Conservation (phyloP, 2,888 invertebrate species). For the Cryptus viduatorius region DNA sequence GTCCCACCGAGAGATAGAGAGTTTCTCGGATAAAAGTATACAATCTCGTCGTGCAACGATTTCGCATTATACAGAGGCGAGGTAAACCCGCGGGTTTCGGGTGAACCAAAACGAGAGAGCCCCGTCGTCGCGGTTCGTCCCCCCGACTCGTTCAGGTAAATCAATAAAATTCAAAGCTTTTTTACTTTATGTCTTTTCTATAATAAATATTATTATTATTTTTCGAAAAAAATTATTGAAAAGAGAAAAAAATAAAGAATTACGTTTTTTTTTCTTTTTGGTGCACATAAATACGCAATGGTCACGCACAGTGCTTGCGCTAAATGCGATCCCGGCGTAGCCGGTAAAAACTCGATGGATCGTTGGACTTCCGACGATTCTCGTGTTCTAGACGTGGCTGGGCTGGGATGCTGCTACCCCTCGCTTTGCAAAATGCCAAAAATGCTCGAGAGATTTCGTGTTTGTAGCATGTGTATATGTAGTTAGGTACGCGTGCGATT, state of each 20-base stretch:
- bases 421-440: constrained; percentile 27
- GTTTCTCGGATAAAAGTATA: not conserved
- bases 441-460: constrained; percentile 9
- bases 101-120: constrained; percentile 41
- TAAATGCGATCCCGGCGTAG: constrained; percentile 44
- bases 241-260: not conserved
- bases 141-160: constrained; percentile 79
- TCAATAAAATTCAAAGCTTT: constrained; percentile 69
- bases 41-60: constrained; percentile 15
- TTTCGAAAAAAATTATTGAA: not conserved
- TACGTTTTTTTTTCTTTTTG: not conserved
- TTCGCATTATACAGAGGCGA: constrained; percentile 20
- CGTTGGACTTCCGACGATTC: constrained; percentile 44
- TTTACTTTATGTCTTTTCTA: not conserved
- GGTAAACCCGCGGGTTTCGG: constrained; percentile 48
- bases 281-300: not conserved
- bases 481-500: not conserved
- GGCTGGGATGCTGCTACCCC: constrained; percentile 29
- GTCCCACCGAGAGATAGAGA: not conserved
- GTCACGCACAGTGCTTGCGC: constrained; percentile 24
- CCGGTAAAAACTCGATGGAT: constrained; percentile 57
- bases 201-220: too few relatives aligned
- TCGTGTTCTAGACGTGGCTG: constrained; percentile 6
- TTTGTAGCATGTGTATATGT: constrained; percentile 10
- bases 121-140: constrained; percentile 61